Evolutionary conservation across 2,797 vertebrate genomes (phyloP), one percentile per base, ranked within the genome.

Genomic region (Odontamblyopus rebecca): DNA sequence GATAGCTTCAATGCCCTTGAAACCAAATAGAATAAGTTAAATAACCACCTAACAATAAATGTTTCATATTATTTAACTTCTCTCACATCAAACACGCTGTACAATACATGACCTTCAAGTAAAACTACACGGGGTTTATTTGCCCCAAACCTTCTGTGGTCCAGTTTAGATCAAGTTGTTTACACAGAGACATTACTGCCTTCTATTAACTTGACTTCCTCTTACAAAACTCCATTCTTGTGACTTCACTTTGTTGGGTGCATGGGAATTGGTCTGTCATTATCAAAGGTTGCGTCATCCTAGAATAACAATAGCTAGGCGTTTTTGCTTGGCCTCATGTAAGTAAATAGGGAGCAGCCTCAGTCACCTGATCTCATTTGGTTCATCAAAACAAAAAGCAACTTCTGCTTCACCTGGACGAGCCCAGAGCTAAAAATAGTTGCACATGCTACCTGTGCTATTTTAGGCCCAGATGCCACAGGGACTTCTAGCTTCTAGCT

Each of bases 351-450:
- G 26, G 56, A 29, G 56, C 7, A 66, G 69, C 65, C 57, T 8
- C 32, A 41, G 60, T n/a, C 67, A 75, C 29, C 35, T 12, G 12
- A 72, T 76, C 41, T 18, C 51, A 51, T 5, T 59, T 23, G 2
- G 23, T 16, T 1, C 29, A 8, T 6, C 6, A 15, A 30, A 3
- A 57, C 53, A 68, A 70, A 67, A 3, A 1, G 11, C 27, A 41
- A 1, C 60, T 26, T 76, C 73, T 74, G 67, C 61, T 72, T 69
- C 56, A 65, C 41, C 66, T 26, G 29, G 38, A 48, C 32, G 26
- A 23, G 1, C 8, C n/a, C 11, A 29, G 15, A 71, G 61, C n/a
- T 53, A 0, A 29, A 72, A 75, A 70, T 15, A 51, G 41, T 18
- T 16, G n/a, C 4, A 66, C 30, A 65, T 18, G 0, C 27, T 11